These are phyloP conservation scores for Oligia fasciuncula DNA, from an alignment of 2,888 invertebrate species.

Conservation along the genomic window DNA sequence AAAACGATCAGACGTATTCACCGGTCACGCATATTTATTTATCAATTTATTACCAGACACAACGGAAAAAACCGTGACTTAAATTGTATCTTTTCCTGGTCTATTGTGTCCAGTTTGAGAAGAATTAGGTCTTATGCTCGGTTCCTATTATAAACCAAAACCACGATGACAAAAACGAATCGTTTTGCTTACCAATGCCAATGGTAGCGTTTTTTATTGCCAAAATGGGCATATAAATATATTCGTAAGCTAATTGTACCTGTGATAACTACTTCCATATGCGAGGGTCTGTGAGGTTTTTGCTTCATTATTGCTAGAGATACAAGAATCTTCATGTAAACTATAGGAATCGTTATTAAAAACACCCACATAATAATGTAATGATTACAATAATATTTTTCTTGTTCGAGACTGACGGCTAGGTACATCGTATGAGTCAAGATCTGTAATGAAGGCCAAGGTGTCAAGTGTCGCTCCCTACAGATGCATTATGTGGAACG, in stretches of 20 bases:
- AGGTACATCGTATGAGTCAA: constrained; percentile 57
- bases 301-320: background rate
- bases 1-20: constrained; percentile 61
- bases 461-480: constrained; percentile 85
- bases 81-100: constrained; percentile 25
- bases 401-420: constrained; percentile 46
- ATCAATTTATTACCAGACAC: constrained; percentile 63
- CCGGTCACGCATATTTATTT: constrained; percentile 52
- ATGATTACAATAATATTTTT: constrained; percentile 57
- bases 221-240: too few relatives aligned
- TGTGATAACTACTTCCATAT: background rate
- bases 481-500: constrained; percentile 85
- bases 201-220: background rate
- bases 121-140: constrained; percentile 28
- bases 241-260: background rate
- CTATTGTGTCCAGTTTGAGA: constrained; percentile 47
- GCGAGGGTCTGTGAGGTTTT: background rate
- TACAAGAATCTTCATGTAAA: background rate
- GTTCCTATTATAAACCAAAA: background rate
- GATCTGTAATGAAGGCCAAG: constrained; percentile 78
- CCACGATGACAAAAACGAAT: too few relatives aligned
- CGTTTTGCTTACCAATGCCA: background rate
- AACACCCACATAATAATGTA: constrained; percentile 26
- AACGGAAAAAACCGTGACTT: constrained; percentile 47
- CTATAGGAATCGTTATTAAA: background rate